A percentile compares a stretch with the other conserved stretches of the same genome.
These are phyloP conservation scores for Pandion haliaetus DNA, from an alignment of 2,113 vertebrate species.

Conservation along the genomic window DNA sequence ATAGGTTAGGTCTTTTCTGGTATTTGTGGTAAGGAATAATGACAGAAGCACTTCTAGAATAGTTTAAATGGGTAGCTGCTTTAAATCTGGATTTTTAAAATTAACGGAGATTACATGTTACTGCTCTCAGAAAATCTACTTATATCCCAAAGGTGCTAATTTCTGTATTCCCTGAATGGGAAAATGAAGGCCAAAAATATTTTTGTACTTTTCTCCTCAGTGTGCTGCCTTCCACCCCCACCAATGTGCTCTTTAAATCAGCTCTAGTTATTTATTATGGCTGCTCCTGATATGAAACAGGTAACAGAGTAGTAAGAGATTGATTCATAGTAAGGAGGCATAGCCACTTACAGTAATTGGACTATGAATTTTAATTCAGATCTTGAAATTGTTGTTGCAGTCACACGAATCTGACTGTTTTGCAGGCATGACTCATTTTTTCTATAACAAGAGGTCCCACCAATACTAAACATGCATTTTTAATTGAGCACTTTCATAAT, in stretches of 20 bases:
- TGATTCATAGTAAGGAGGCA: not conserved
- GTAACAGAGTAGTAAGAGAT: not conserved
- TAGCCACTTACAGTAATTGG: not conserved
- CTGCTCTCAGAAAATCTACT: not conserved
- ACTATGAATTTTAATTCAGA: not conserved
- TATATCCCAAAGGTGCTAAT: not conserved
- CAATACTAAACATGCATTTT: not conserved
- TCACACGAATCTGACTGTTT: not conserved
- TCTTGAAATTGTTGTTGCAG: not conserved
- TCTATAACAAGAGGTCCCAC: not conserved
- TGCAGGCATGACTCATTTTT: not conserved
- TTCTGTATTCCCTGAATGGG: not conserved
- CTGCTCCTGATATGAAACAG: not conserved
- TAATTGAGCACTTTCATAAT: not conserved
- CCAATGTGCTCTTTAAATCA: not conserved
- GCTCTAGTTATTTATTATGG: not conserved
- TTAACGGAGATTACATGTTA: not conserved
- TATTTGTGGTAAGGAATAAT: not conserved
- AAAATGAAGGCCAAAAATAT: not conserved
- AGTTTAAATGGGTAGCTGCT: not conserved
- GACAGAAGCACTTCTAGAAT: not conserved
- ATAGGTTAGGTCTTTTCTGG: not conserved
- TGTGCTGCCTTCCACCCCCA: not conserved
- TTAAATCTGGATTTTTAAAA: not conserved
- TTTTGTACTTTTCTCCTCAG: not conserved